Percentiles rank a stretch among this genome's conserved stretches.
phyloP scores from a whole-genome alignment of 2,113 vertebrate genomes.

The Neogobius melanostomus region DNA sequence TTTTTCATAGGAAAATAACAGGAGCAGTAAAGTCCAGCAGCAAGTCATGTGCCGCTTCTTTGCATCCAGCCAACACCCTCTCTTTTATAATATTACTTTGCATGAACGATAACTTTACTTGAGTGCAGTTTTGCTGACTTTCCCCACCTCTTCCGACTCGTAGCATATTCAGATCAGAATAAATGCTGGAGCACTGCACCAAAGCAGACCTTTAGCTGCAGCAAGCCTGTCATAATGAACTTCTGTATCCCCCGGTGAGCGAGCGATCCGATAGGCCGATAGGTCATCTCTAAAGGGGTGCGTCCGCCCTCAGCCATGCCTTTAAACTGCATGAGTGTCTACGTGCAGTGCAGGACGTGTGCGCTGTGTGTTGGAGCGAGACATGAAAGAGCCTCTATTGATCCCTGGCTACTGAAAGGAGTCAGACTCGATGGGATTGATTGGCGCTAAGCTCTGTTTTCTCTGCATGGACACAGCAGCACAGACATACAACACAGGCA shows the following conservation, averaged over 20 bases:
- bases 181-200: conserved; percentile 40
- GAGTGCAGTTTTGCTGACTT: background rate
- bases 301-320: conserved; percentile 51
- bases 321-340: conserved; percentile 42
- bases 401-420: conserved; percentile 68
- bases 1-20: too few species aligned
- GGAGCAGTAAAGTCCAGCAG: too few species aligned
- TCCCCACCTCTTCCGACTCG: background rate
- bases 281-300: conserved; percentile 68
- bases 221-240: conserved; percentile 70
- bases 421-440: conserved; percentile 72
- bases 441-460: conserved; percentile 73
- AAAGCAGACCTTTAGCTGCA: conserved; percentile 62
- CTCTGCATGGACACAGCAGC: conserved; percentile 65
- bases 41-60: too few species aligned
- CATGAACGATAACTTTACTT: background rate
- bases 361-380: conserved; percentile 41
- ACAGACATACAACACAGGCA: conserved; percentile 26
- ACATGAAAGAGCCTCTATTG: conserved; percentile 71
- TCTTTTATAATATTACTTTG: background rate
- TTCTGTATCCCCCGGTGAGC: conserved; percentile 60
- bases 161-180: conserved; percentile 38
- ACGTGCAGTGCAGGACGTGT: conserved; percentile 15
- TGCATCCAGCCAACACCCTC: too few species aligned
- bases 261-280: conserved; percentile 64